Conservation (phyloP, 1,140 invertebrate species). For the Drosophila fuyamai region DNA sequence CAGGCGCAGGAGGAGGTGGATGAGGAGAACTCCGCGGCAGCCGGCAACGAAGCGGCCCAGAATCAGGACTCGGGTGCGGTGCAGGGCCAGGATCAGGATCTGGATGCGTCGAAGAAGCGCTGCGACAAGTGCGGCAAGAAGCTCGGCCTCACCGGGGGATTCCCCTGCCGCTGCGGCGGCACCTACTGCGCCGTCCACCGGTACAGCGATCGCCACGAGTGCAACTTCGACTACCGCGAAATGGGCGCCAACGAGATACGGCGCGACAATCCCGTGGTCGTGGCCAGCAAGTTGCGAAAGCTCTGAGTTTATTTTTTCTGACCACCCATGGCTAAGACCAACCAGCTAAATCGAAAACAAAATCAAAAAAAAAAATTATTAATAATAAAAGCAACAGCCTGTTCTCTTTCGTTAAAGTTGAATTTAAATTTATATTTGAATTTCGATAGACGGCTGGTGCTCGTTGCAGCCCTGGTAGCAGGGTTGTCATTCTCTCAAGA, state of each 20-base stretch:
- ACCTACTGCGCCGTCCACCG: slow-evolving; percentile 58
- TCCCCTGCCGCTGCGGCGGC: slow-evolving; percentile 64
- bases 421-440: neutral
- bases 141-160: slow-evolving; percentile 59
- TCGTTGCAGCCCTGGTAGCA: too few relatives aligned
- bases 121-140: slow-evolving; percentile 68
- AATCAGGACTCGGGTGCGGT: neutral
- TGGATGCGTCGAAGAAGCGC: slow-evolving; percentile 35
- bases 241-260: slow-evolving; percentile 64
- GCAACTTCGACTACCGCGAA: slow-evolving; percentile 68
- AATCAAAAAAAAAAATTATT: neutral
- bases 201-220: slow-evolving; percentile 72
- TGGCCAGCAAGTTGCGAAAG: slow-evolving; percentile 57
- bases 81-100: neutral
- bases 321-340: too few relatives aligned
- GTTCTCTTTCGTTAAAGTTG: neutral
- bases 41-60: neutral
- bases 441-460: too few relatives aligned
- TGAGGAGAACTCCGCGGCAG: neutral
- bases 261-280: slow-evolving; percentile 58
- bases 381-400: neutral
- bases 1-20: neutral
- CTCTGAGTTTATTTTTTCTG: neutral
- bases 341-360: neutral
- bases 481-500: too few relatives aligned